Percentiles rank a stretch among this genome's conserved stretches.
These are phyloP conservation scores for Aepyceros melampus DNA, from an alignment of 2,113 vertebrate species.

Conservation along the genomic window DNA sequence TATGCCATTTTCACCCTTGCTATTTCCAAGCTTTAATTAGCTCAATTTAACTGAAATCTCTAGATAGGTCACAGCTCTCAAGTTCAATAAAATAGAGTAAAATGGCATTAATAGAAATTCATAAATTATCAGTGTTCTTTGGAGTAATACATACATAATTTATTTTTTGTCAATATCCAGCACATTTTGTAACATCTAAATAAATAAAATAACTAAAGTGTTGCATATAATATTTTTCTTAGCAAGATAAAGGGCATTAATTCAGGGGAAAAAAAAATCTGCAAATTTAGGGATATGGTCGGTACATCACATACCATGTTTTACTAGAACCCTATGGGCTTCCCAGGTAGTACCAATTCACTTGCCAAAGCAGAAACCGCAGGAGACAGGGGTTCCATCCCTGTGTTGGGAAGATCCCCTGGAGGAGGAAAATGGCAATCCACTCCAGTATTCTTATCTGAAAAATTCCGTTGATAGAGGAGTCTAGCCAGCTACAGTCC, in stretches of 20 bases:
- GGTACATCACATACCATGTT: fast-evolving
- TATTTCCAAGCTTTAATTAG: conserved; percentile 77
- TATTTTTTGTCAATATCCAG: conserved; percentile 65
- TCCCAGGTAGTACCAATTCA: not conserved
- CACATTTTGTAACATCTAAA: conserved; percentile 66
- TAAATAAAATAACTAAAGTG: conserved; percentile 38
- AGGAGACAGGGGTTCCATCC: not conserved
- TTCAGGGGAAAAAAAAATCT: too few relatives aligned
- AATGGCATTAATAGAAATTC: conserved; percentile 75
- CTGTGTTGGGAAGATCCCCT: not conserved
- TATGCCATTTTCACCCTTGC: conserved; percentile 58
- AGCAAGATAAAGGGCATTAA: not conserved
- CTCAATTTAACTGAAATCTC: conserved; percentile 78
- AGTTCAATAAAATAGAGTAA: conserved; percentile 79
- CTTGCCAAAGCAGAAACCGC: not conserved
- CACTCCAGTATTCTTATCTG: not conserved
- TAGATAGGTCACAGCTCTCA: conserved; percentile 78
- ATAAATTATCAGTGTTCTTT: conserved; percentile 75
- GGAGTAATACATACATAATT: conserved; percentile 76
- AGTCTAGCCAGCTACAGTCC: not conserved
- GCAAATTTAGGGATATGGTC: too few relatives aligned
- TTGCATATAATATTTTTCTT: conserved; percentile 35
- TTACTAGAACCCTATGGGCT: not conserved
- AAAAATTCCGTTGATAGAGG: not conserved
- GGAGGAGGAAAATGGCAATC: not conserved